Conservation (phyloP, 2,888 invertebrate species). For the Melanostoma scalare region DNA sequence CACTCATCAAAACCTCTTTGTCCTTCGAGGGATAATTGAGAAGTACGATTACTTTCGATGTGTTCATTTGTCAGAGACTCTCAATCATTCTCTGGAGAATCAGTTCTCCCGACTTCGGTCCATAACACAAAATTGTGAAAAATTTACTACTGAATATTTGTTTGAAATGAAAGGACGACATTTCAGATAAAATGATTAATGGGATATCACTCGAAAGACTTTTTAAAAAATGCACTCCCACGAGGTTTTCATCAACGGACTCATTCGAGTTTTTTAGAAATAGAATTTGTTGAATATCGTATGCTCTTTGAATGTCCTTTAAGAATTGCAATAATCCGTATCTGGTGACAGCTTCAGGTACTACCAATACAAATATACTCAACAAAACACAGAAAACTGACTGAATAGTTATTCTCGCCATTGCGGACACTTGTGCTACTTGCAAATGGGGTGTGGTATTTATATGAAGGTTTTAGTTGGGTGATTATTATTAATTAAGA, state of each 20-base stretch:
- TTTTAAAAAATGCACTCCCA: neutral
- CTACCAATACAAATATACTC: too few species aligned
- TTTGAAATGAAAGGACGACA: slow-evolving; percentile 73
- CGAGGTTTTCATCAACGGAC: neutral
- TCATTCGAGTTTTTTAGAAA: neutral
- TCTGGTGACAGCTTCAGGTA: too few species aligned
- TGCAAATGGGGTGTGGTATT: too few species aligned
- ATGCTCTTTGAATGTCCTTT: too few species aligned
- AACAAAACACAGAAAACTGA: too few species aligned
- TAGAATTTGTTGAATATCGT: neutral
- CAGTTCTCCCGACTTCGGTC: slow-evolving; percentile 58
- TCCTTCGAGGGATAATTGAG: slow-evolving; percentile 26
- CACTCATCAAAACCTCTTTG: slow-evolving; percentile 53
- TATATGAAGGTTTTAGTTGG: too few species aligned
- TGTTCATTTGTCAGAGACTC: slow-evolving; percentile 75
- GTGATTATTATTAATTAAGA: too few species aligned
- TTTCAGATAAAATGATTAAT: slow-evolving; percentile 75
- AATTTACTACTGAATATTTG: slow-evolving; percentile 63
- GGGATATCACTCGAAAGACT: slow-evolving; percentile 55
- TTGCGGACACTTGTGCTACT: too few species aligned
- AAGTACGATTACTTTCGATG: slow-evolving; percentile 75
- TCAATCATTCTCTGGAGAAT: slow-evolving; percentile 74
- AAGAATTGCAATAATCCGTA: too few species aligned
- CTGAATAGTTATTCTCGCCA: too few species aligned
- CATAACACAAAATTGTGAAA: slow-evolving; percentile 74